Conservation (phyloP, 2,888 invertebrate genomes). For the Steinernema carpocapsae region DNA sequence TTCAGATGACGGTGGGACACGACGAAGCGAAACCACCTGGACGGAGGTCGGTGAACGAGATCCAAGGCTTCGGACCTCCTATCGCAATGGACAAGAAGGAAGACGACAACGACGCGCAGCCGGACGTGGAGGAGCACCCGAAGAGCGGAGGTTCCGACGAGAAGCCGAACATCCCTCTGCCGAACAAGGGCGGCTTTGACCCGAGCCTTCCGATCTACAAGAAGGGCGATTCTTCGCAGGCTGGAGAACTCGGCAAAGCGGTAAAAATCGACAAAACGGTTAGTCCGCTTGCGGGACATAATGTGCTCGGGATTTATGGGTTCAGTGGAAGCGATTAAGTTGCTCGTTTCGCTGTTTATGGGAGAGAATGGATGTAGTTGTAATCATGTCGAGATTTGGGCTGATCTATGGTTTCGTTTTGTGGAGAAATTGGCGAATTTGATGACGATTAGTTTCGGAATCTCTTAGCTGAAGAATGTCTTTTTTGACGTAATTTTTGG, state of each 20-base stretch:
- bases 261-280: constrained; percentile 68
- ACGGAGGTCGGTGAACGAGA: constrained; percentile 23
- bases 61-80: constrained; percentile 53
- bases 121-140: constrained; percentile 31
- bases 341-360: constrained; percentile 17
- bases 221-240: constrained; percentile 61
- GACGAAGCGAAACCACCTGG: constrained; percentile 22
- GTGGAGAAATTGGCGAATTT: not conserved
- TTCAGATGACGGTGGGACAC: constrained; percentile 31
- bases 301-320: constrained; percentile 1
- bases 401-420: too few relatives aligned
- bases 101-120: constrained; percentile 8
- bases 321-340: not conserved
- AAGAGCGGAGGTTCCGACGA: constrained; percentile 38
- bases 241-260: constrained; percentile 66
- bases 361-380: not conserved
- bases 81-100: constrained; percentile 41
- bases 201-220: constrained; percentile 67
- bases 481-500: too few relatives aligned
- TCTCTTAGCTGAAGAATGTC: constrained; percentile 9
- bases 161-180: constrained; percentile 60
- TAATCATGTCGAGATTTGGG: not conserved
- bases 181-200: constrained; percentile 59
- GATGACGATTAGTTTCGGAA: not conserved
- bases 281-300: constrained; percentile 27